Conservation (phyloP, 2,888 invertebrate genomes). For the Stomorhina lunata region DNA sequence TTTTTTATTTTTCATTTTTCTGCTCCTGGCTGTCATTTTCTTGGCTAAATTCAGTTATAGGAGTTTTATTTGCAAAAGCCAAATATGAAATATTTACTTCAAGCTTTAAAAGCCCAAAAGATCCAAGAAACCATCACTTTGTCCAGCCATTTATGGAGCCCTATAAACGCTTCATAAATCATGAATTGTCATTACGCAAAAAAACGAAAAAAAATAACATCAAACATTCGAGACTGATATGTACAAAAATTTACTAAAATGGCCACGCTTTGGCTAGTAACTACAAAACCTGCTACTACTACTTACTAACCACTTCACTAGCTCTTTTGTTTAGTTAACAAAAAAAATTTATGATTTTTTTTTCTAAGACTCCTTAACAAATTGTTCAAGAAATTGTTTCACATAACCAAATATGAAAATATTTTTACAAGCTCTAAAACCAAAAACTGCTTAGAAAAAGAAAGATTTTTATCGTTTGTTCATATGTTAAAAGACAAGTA, state of each 20-base stretch:
- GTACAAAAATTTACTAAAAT: slow-evolving; percentile 50
- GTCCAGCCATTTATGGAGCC: slow-evolving; percentile 64
- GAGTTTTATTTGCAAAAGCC: no score
- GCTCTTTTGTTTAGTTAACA: background rate
- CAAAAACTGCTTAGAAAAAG: slow-evolving; percentile 38
- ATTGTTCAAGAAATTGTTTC: slow-evolving; percentile 59
- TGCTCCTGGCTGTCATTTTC: background rate
- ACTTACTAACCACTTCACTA: background rate
- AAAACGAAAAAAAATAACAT: slow-evolving; percentile 37
- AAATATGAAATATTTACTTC: no score
- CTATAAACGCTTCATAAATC: slow-evolving; percentile 66
- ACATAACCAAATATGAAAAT: slow-evolving; percentile 57
- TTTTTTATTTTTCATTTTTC: background rate
- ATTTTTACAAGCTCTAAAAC: slow-evolving; percentile 40
- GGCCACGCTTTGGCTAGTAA: slow-evolving; percentile 8
- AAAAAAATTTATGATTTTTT: background rate
- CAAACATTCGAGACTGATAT: no score
- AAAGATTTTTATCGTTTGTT: slow-evolving; percentile 50
- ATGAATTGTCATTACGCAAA: slow-evolving; percentile 59
- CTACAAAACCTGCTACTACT: background rate
- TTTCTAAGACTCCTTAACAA: slow-evolving; percentile 23
- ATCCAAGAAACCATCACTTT: slow-evolving; percentile 55
- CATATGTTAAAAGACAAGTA: no score
- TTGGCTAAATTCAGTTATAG: slow-evolving; percentile 4
- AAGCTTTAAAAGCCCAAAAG: background rate